Conservation (phyloP, 2,888 invertebrate genomes). For the Acronicta alni region DNA sequence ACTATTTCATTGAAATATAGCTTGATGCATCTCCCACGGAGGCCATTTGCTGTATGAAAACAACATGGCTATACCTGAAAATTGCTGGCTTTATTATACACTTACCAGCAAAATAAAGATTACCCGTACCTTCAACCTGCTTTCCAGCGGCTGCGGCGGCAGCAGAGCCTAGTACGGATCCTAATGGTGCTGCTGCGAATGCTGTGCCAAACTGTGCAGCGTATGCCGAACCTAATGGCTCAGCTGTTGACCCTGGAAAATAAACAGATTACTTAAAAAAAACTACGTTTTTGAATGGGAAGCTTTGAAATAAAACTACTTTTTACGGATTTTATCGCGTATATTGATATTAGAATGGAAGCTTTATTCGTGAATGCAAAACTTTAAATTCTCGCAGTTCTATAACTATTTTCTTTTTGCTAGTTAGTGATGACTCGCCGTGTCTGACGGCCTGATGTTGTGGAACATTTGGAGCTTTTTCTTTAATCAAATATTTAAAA, state of each 20-base stretch:
- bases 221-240: constrained; percentile 90
- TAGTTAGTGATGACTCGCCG: too few species aligned
- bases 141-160: constrained; percentile 95
- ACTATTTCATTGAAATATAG: background rate
- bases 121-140: constrained; percentile 94
- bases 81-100: constrained; percentile 45
- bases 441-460: too few species aligned
- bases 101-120: constrained; percentile 50
- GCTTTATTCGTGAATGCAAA: background rate
- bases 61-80: constrained; percentile 31
- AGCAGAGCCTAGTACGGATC: constrained; percentile 92
- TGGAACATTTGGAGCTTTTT: too few species aligned
- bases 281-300: background rate
- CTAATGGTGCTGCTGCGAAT: constrained; percentile 90
- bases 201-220: constrained; percentile 91
- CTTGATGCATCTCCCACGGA: constrained; percentile 4
- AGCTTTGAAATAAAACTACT: too few species aligned
- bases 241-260: constrained; percentile 89
- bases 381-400: constrained; percentile 15
- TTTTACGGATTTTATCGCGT: too few species aligned
- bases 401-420: background rate
- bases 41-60: constrained; percentile 6
- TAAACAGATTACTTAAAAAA: constrained; percentile 4
- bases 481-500: constrained; percentile 8
- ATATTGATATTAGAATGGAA: too few species aligned